Conservation (phyloP, 2,797 vertebrate genomes). For the Hypotaenidia okinawae region DNA sequence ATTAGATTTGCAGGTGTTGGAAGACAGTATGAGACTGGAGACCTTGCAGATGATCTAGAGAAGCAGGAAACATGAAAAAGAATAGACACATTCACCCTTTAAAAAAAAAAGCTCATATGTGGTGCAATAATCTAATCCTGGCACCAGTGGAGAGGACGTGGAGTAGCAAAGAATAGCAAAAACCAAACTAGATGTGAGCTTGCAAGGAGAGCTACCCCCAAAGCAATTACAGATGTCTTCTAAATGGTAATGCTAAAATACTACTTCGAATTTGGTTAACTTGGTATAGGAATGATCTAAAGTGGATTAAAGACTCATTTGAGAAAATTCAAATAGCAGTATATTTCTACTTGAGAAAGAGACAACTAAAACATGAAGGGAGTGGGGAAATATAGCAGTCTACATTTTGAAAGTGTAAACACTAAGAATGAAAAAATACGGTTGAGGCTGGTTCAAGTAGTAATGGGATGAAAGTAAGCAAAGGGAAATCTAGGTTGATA, state of each 20-base stretch:
- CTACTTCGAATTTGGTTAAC: not conserved
- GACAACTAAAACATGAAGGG: not conserved
- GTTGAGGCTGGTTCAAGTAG: not conserved
- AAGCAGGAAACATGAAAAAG: not conserved
- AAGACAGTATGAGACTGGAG: conserved; percentile 40
- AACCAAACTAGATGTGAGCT: not conserved
- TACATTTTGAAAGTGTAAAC: not conserved
- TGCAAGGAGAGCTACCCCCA: not conserved
- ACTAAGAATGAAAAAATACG: not conserved
- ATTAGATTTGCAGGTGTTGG: conserved; percentile 62
- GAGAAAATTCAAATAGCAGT: conserved; percentile 11
- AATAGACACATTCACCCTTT: not conserved
- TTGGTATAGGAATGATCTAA: conserved; percentile 8
- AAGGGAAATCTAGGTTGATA: conserved; percentile 42
- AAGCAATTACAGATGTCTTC: conserved; percentile 18
- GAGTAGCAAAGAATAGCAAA: not conserved
- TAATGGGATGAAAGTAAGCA: conserved; percentile 25
- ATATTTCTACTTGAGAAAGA: conserved; percentile 3
- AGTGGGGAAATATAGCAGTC: not conserved
- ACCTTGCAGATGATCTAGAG: conserved; percentile 44
- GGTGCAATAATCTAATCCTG: not conserved
- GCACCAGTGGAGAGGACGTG: not conserved
- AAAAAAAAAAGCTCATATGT: not conserved
- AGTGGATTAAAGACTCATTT: conserved; percentile 7
- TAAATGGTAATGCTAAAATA: conserved; percentile 15